Evolutionary conservation across 2,113 vertebrate species (phyloP).

Genomic region (Dromas ardeola): DNA sequence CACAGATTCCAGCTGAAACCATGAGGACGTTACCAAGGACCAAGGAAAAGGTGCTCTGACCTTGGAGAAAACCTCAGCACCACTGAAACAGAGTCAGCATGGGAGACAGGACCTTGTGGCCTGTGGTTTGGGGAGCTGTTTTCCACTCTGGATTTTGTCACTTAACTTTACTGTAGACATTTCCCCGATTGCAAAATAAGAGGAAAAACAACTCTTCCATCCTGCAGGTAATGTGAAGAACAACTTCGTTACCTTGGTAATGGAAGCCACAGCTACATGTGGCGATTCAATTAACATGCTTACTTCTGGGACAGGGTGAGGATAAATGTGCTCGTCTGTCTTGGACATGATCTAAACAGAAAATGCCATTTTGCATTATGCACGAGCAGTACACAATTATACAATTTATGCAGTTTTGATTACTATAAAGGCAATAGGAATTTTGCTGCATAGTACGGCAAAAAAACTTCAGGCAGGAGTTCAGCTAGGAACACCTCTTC

Average conservation of each 20-base stretch:
- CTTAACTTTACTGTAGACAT: background rate
- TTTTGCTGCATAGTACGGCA: background rate
- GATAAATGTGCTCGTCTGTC: background rate
- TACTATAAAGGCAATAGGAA: background rate
- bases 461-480: background rate
- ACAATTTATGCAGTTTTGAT: background rate
- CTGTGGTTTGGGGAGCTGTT: background rate
- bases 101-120: background rate
- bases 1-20: background rate
- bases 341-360: background rate
- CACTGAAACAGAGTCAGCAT: background rate
- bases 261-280: background rate
- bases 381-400: background rate
- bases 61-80: background rate
- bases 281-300: background rate
- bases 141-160: background rate
- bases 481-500: background rate
- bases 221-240: background rate
- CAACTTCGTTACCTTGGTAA: background rate
- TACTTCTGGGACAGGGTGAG: background rate
- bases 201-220: background rate
- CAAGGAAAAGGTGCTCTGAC: background rate
- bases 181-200: background rate
- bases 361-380: background rate
- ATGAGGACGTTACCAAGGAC: background rate